A percentile compares a stretch with the other conserved stretches of the same genome.
phyloP scores from a whole-genome alignment of 2,113 vertebrate species.

The Oryzias celebensis region DNA sequence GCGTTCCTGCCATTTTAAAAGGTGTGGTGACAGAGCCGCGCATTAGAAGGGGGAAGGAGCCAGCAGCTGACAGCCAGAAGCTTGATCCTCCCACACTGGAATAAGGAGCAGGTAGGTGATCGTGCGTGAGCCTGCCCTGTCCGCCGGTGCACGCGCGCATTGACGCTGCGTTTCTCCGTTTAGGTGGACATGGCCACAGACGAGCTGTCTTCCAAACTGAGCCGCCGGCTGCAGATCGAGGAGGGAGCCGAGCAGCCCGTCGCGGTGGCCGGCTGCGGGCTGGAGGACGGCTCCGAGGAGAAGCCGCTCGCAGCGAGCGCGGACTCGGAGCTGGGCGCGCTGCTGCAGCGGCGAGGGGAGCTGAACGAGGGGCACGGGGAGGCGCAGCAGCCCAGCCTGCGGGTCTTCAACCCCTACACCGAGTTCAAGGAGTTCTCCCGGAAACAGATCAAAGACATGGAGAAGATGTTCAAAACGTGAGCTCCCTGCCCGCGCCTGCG shows the following conservation, averaged over 20 bases:
- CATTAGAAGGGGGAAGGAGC: neutral
- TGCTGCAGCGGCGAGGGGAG: conserved; percentile 80
- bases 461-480: conserved; percentile 91
- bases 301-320: conserved; percentile 71
- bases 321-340: conserved; percentile 81
- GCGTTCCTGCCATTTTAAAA: conserved; percentile 19
- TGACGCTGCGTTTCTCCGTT: neutral
- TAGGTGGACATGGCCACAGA: conserved; percentile 82
- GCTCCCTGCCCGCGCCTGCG: conserved; percentile 29
- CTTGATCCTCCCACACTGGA: neutral
- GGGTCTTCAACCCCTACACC: conserved; percentile 89
- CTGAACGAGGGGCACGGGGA: conserved; percentile 80
- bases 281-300: conserved; percentile 43
- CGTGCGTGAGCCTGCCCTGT: no score
- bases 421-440: conserved; percentile 97
- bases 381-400: conserved; percentile 80
- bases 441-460: conserved; percentile 95
- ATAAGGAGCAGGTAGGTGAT: neutral
- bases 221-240: conserved; percentile 83
- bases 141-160: neutral
- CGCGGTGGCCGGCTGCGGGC: conserved; percentile 43
- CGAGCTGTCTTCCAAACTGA: conserved; percentile 84
- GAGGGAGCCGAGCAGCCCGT: conserved; percentile 64
- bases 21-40: conserved; percentile 8
- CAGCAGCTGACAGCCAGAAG: neutral